Percentiles rank a stretch among this genome's conserved stretches.
Conservation (phyloP, 2,797 vertebrate genomes). For the Eptatretus atami region DNA sequence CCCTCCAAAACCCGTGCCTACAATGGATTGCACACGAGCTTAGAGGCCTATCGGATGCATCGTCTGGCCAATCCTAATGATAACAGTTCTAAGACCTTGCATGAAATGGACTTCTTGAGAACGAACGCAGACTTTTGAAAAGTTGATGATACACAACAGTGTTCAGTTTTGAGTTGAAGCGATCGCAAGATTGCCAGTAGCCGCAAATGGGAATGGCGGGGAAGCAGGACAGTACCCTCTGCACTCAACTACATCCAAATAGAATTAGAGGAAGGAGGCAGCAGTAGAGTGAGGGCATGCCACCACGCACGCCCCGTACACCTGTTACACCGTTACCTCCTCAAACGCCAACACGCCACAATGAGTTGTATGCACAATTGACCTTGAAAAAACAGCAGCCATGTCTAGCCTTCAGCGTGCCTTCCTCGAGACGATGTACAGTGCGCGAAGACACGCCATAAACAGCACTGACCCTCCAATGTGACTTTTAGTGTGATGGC, state of each 20-base stretch:
- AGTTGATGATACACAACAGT: slow-evolving; percentile 28
- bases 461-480: slow-evolving; percentile 98
- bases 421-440: slow-evolving; percentile 72
- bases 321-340: slow-evolving; percentile 27
- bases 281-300: slow-evolving; percentile 17
- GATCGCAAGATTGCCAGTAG: slow-evolving; percentile 17
- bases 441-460: slow-evolving; percentile 89
- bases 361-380: slow-evolving; percentile 81
- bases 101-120: slow-evolving; percentile 8
- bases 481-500: slow-evolving; percentile 12
- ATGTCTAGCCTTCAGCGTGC: slow-evolving; percentile 95
- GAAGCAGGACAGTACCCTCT: background rate
- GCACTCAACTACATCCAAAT: slow-evolving; percentile 94
- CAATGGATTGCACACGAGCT: no score
- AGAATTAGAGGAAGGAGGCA: slow-evolving; percentile 41
- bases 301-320: slow-evolving; percentile 38
- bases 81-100: no score
- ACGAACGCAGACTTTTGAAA: slow-evolving; percentile 19
- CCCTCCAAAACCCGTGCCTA: slow-evolving; percentile 9
- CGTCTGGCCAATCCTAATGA: no score
- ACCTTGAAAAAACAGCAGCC: slow-evolving; percentile 85
- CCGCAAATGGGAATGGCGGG: background rate
- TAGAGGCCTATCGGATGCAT: no score
- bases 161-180: slow-evolving; percentile 71
- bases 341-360: slow-evolving; percentile 30